Conservation (phyloP, 2,113 vertebrate genomes). For the Tretioscincus oriximinensis region DNA sequence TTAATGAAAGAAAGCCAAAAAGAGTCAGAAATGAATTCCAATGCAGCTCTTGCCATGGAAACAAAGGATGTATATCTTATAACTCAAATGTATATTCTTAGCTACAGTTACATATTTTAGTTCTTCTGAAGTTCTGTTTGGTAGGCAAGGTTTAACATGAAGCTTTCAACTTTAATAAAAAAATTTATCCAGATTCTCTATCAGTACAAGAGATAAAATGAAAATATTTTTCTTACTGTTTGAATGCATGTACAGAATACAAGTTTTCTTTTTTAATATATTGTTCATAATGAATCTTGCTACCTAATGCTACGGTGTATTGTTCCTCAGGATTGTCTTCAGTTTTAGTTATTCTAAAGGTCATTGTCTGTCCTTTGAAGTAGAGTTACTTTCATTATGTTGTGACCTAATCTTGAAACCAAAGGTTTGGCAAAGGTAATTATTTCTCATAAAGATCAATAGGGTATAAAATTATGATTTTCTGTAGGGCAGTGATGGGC, state of each 20-base stretch:
- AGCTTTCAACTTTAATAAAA: constrained; percentile 42
- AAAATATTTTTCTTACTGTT: constrained; percentile 38
- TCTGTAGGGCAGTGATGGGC: too few species aligned
- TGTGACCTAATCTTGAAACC: too few species aligned
- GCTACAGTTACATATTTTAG: constrained; percentile 50
- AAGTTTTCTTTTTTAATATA: not conserved
- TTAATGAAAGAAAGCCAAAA: not conserved
- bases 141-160: constrained; percentile 50
- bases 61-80: constrained; percentile 51
- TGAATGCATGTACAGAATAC: not conserved
- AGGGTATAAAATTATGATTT: too few species aligned
- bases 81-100: constrained; percentile 44
- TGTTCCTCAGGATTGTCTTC: not conserved
- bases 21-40: constrained; percentile 26
- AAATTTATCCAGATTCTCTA: constrained; percentile 43
- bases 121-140: constrained; percentile 58
- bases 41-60: constrained; percentile 41
- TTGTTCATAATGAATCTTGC: constrained; percentile 21
- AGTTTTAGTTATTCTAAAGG: too few species aligned
- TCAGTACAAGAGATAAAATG: constrained; percentile 44
- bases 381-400: too few species aligned
- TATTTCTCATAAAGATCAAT: too few species aligned
- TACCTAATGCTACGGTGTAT: not conserved
- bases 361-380: too few species aligned
- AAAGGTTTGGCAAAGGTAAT: too few species aligned